Evolutionary conservation across 2,888 invertebrate species (phyloP), one percentile per base, ranked within the genome.

Genomic region (Pseudococcus viburni): DNA sequence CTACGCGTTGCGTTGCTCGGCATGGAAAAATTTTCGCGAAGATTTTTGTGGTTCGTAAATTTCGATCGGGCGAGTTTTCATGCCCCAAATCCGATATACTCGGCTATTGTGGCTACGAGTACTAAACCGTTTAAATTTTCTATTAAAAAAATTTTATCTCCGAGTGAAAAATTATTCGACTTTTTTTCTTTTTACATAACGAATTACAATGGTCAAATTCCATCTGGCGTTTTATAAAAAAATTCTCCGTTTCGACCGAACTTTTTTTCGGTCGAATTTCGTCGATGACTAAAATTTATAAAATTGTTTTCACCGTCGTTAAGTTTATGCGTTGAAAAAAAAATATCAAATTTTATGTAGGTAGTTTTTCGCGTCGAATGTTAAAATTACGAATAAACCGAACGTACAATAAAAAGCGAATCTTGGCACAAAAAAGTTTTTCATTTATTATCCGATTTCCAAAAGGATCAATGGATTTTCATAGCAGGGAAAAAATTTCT

Each of bases 41-140:
- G 9, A 59, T 59, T 59, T 59, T 59, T 59, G 59, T 59, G 59
- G 59, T 59, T 59, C 59, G 59, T 59, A 19, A 59, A 59, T 59
- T 59, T 59, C 59, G 59, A 59, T 59, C 26, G 26, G 26, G 26
- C 19, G 59, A 59, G 19, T 59, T n/a, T 59, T 59, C 59, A 59
- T 59, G 59, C 19, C 59, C 59, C 19, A 59, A 59, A 59, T 59
- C n/a, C 19, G 59, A 59, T 55, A 55, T 59, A 59, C 3, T 33
- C 3, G 26, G 59, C 59, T 59, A 59, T 59, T 59, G 59, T 59
- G 59, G n/a, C 59, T 8, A 19, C n/a, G 59, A 19, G 19, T 19
- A 59, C 9, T 7, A 59, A 59, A 59, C 19, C 59, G 19, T 59
- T 59, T 59, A 59, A 59, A 59, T 59, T 59, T 59, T 19, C 19